These are phyloP conservation scores for Sylvia atricapilla DNA, from an alignment of 2,113 vertebrate genomes.

Conservation along the genomic window DNA sequence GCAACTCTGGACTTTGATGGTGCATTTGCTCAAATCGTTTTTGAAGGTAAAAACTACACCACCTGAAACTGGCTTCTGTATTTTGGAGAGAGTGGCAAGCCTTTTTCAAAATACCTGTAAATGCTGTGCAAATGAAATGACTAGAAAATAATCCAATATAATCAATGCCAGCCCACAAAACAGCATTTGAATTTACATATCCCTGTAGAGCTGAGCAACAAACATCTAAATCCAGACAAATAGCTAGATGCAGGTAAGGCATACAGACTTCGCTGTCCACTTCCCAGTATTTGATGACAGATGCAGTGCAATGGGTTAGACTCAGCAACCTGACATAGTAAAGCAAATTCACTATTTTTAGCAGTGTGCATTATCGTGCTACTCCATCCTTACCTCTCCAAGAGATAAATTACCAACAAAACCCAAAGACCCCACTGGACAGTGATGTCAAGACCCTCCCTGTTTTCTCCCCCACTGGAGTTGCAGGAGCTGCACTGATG, in stretches of 20 bases:
- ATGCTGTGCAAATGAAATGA: not conserved
- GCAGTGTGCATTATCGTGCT: not conserved
- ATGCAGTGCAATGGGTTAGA: not conserved
- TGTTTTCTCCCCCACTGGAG: not conserved
- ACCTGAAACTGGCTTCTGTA: not conserved
- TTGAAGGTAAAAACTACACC: not conserved
- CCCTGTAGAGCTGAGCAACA: not conserved
- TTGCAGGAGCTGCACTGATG: not conserved
- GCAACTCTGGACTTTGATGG: fast-evolving
- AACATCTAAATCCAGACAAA: not conserved
- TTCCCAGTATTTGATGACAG: not conserved
- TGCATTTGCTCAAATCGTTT: not conserved
- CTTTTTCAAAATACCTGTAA: not conserved
- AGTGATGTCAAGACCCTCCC: not conserved
- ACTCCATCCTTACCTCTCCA: not conserved
- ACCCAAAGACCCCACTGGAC: not conserved
- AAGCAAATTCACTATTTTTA: not conserved
- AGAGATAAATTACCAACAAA: not conserved
- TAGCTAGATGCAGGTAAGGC: not conserved
- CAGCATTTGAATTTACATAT: not conserved
- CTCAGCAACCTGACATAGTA: not conserved
- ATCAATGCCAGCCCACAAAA: not conserved
- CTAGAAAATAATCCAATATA: not conserved
- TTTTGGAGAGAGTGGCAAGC: not conserved
- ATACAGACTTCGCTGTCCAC: not conserved